These are phyloP conservation scores for Actinia tenebrosa DNA, from an alignment of 64 coral and sea anemone species.

Conservation along the genomic window DNA sequence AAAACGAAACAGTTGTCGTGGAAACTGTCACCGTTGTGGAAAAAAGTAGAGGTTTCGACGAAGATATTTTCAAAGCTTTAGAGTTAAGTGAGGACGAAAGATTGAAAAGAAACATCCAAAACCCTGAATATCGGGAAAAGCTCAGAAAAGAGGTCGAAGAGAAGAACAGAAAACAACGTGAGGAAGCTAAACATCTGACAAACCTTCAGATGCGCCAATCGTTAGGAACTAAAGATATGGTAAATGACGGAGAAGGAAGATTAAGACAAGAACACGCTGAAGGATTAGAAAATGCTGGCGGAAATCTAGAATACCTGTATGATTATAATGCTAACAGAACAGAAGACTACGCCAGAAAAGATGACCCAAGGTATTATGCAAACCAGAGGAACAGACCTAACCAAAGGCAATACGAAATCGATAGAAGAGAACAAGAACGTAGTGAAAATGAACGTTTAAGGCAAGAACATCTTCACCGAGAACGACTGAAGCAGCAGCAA, in stretches of 20 bases:
- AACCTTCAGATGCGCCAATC: slow-evolving; percentile 60
- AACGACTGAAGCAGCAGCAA: not conserved
- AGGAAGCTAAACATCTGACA: slow-evolving; percentile 61
- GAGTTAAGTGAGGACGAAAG: slow-evolving; percentile 30
- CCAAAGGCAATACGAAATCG: not conserved
- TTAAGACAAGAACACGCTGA: slow-evolving; percentile 5
- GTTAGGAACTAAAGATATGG: slow-evolving; percentile 25
- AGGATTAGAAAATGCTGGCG: not conserved
- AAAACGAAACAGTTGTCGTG: slow-evolving; percentile 14
- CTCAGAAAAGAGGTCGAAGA: slow-evolving; percentile 80
- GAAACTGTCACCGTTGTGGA: not conserved
- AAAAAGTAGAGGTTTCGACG: not conserved
- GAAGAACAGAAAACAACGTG: slow-evolving; percentile 77
- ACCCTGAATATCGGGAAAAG: slow-evolving; percentile 71
- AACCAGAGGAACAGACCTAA: not conserved
- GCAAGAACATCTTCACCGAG: not conserved
- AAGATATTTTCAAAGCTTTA: slow-evolving; percentile 19
- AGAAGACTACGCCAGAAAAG: not conserved
- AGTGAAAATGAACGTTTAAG: not conserved
- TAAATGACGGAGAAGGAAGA: not conserved
- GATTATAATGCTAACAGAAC: slow-evolving; percentile 7
- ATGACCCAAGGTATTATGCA: not conserved
- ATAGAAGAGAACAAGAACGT: not conserved
- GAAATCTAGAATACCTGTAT: not conserved
- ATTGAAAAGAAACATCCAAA: slow-evolving; percentile 14